Conservation (phyloP, 2,113 vertebrate species). For the Trachemys scripta region DNA sequence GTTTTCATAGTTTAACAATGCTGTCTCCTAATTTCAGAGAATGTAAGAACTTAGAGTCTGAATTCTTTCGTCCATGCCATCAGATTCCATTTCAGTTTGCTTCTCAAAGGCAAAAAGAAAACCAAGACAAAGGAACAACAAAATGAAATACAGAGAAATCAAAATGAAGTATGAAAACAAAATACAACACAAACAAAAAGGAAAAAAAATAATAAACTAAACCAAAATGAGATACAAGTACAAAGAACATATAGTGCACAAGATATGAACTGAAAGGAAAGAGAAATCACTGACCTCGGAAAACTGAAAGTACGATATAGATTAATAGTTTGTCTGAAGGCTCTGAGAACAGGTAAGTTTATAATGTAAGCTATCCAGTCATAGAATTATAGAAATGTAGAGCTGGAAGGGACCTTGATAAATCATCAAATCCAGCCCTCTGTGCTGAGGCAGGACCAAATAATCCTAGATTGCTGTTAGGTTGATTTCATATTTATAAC, state of each 20-base stretch:
- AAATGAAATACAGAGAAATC: background rate
- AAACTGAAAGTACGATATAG: background rate
- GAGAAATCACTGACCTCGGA: background rate
- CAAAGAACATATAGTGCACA: background rate
- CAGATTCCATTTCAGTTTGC: background rate
- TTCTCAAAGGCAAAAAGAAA: background rate
- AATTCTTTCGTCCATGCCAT: background rate
- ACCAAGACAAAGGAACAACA: background rate
- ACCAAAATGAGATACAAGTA: background rate
- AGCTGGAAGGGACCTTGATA: background rate
- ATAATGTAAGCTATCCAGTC: background rate
- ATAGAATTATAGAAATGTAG: background rate
- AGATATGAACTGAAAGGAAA: background rate
- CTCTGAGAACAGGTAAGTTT: background rate
- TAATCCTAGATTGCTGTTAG: background rate
- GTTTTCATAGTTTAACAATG: background rate
- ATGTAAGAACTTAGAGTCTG: background rate
- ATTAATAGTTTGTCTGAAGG: background rate
- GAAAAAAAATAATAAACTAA: background rate
- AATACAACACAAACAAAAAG: background rate
- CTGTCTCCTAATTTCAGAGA: background rate
- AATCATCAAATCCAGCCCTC: background rate
- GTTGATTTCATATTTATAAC: background rate
- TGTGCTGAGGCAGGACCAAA: background rate
- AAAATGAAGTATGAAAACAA: background rate